Percentiles rank a stretch among this genome's conserved stretches.
Conservation (phyloP, 2,113 vertebrate genomes). For the Poeciliopsis turrubarensis region DNA sequence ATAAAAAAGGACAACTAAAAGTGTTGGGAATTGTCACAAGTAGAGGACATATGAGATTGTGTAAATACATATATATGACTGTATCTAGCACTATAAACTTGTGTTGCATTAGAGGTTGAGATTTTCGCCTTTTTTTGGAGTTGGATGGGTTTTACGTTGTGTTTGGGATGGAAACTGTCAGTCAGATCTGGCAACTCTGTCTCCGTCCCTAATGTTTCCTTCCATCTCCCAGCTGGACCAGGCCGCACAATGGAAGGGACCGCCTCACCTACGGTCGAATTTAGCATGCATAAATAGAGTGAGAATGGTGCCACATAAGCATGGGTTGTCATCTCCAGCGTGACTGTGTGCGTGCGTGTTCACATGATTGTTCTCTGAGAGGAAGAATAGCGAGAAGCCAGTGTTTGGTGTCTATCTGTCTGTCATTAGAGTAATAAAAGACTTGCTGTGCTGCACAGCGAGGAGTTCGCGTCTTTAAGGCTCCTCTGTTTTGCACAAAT, state of each 20-base stretch:
- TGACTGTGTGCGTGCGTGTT: conserved; percentile 27
- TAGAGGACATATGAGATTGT: too few relatives aligned
- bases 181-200: too few relatives aligned
- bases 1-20: too few relatives aligned
- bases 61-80: too few relatives aligned
- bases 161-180: too few relatives aligned
- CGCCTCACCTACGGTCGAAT: conserved; percentile 31
- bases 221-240: conserved; percentile 41
- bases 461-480: conserved; percentile 76
- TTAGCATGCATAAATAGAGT: conserved; percentile 37
- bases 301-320: conserved; percentile 39
- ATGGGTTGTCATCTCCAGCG: conserved; percentile 46
- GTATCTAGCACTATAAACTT: too few relatives aligned
- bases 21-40: too few relatives aligned
- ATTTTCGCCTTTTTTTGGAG: conserved; percentile 7
- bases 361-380: conserved; percentile 41
- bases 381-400: conserved; percentile 60
- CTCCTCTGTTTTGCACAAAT: conserved; percentile 79
- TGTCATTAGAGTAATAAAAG: conserved; percentile 85
- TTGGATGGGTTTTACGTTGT: too few relatives aligned
- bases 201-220: conserved; percentile 11
- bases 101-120: too few relatives aligned
- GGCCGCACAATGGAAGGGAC: conserved; percentile 13
- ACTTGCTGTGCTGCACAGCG: conserved; percentile 73
- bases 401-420: conserved; percentile 72